phyloP scores from a whole-genome alignment of 2,113 vertebrate species.

The Malurus elegans region DNA sequence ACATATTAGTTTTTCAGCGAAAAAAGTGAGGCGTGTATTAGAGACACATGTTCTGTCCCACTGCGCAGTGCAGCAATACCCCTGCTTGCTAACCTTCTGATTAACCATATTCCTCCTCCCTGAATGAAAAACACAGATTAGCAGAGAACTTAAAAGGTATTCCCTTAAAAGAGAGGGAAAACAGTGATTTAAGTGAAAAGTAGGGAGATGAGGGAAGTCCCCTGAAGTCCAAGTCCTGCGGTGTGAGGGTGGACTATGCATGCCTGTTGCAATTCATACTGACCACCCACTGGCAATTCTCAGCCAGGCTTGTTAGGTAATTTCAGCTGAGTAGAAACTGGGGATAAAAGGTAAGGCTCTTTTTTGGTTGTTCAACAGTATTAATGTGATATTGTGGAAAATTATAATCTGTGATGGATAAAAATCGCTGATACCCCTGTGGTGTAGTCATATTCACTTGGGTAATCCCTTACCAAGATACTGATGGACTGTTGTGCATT shows the following conservation, averaged over 20 bases:
- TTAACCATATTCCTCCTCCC: background rate
- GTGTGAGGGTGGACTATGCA: background rate
- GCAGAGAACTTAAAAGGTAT: background rate
- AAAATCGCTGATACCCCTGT: background rate
- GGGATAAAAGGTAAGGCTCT: background rate
- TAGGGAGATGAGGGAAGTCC: background rate
- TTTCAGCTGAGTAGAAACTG: background rate
- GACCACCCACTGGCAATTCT: background rate
- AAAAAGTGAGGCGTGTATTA: background rate
- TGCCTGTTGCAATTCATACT: background rate
- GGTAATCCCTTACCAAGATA: background rate
- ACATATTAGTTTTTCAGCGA: background rate
- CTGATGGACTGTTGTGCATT: background rate
- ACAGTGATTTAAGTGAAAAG: background rate
- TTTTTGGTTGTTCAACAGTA: background rate
- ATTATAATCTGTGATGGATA: background rate
- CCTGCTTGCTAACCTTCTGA: background rate
- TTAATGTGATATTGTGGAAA: background rate
- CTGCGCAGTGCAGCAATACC: background rate
- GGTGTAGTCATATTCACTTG: background rate
- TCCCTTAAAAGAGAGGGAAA: background rate
- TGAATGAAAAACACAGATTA: background rate
- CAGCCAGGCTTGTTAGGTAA: background rate
- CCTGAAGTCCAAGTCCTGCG: background rate
- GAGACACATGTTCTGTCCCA: background rate